These are phyloP conservation scores for Thumatha senex DNA, from an alignment of 2,888 invertebrate genomes.

Conservation along the genomic window DNA sequence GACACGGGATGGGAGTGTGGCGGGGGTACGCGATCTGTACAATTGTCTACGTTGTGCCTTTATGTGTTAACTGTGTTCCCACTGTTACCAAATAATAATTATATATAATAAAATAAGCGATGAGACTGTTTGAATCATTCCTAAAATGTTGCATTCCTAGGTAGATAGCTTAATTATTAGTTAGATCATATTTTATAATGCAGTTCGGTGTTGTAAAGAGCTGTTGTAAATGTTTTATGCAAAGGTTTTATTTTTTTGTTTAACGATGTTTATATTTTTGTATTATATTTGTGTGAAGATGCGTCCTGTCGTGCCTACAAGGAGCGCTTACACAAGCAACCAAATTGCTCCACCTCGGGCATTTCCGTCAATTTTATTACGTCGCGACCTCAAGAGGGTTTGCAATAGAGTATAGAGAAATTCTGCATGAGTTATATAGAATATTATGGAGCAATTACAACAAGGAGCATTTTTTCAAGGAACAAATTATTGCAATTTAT, in stretches of 20 bases:
- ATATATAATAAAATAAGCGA: constrained; percentile 40
- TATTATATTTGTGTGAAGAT: constrained; percentile 12
- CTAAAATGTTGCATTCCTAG: constrained; percentile 47
- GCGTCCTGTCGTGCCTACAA: constrained; percentile 1
- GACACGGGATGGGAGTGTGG: neutral
- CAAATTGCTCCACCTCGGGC: no score
- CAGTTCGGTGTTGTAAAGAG: constrained; percentile 15
- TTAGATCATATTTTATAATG: constrained; percentile 22
- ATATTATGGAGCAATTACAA: no score
- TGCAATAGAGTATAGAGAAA: no score
- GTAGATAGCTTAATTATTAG: constrained; percentile 34
- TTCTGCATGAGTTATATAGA: no score
- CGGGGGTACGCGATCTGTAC: neutral
- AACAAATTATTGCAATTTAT: no score
- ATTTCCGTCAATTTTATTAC: no score
- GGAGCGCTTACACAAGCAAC: no score
- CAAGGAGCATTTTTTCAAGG: no score
- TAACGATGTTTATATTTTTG: constrained; percentile 32
- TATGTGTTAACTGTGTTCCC: constrained; percentile 29
- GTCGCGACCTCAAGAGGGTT: no score
- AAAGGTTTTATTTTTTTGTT: constrained; percentile 29
- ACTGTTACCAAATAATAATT: constrained; percentile 57
- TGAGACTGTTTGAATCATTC: constrained; percentile 59
- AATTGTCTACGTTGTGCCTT: constrained; percentile 8
- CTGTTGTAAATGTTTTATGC: constrained; percentile 24